Conservation (phyloP, 2,888 invertebrate genomes). For the Hydriomena furcata region DNA sequence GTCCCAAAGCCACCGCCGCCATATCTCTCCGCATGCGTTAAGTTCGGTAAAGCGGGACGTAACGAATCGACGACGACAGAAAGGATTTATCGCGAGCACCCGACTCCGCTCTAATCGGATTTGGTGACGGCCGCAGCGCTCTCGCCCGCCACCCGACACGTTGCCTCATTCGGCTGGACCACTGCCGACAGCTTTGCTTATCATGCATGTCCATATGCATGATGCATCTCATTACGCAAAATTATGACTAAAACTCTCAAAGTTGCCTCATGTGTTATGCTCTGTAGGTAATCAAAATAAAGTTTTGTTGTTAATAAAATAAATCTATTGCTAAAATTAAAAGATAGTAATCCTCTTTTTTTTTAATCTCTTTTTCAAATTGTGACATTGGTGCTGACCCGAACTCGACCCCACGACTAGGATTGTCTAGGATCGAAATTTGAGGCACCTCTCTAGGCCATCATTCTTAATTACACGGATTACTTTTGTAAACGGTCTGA, state of each 20-base stretch:
- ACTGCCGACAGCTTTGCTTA: constrained; percentile 8
- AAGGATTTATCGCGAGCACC: constrained; percentile 75
- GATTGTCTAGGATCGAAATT: too few species aligned
- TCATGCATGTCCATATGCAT: too few species aligned
- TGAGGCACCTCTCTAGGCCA: too few species aligned
- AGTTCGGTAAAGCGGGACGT: constrained; percentile 73
- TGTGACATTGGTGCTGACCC: too few species aligned
- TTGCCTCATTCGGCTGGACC: constrained; percentile 4
- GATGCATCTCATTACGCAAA: constrained; percentile 11
- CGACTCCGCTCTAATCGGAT: constrained; percentile 69
- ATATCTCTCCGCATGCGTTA: constrained; percentile 66
- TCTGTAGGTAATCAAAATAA: too few species aligned
- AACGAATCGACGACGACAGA: constrained; percentile 76
- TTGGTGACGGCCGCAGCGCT: constrained; percentile 48
- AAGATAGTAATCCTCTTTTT: too few species aligned
- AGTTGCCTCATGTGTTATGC: not conserved
- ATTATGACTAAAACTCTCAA: constrained; percentile 12
- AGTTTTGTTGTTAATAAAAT: too few species aligned
- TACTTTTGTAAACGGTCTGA: too few species aligned
- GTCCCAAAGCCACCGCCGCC: constrained; percentile 73
- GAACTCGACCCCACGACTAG: too few species aligned
- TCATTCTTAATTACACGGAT: too few species aligned
- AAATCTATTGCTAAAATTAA: too few species aligned
- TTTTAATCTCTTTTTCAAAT: too few species aligned
- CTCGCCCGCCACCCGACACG: constrained; percentile 1